Percentiles rank a stretch among this genome's conserved stretches.
These are phyloP conservation scores for Galbula dea DNA, from an alignment of 2,113 vertebrate species.

Conservation along the genomic window DNA sequence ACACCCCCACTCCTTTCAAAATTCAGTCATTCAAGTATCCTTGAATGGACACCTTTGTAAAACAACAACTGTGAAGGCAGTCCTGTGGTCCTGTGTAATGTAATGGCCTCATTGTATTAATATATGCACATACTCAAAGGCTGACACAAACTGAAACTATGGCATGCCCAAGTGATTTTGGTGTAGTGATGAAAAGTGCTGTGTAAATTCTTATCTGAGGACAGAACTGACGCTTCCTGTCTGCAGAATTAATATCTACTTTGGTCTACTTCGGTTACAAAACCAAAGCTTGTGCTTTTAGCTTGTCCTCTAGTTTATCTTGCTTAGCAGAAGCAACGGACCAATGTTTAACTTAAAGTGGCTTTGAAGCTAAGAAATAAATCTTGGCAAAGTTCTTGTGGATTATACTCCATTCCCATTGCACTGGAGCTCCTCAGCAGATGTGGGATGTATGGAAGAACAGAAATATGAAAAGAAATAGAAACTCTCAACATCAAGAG, in stretches of 20 bases:
- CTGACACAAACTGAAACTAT: not conserved
- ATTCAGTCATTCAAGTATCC: not conserved
- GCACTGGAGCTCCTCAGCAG: not conserved
- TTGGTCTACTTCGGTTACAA: not conserved
- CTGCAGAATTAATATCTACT: not conserved
- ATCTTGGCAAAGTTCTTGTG: not conserved
- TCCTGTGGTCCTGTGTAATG: not conserved
- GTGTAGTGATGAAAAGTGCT: not conserved
- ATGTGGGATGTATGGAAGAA: not conserved
- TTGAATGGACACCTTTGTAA: not conserved
- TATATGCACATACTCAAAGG: not conserved
- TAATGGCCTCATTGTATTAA: not conserved
- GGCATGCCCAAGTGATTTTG: not conserved
- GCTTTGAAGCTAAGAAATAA: not conserved
- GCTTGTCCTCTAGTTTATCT: not conserved
- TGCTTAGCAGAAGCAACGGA: not conserved
- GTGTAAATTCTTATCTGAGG: not conserved
- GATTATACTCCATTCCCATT: not conserved
- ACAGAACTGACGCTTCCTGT: not conserved
- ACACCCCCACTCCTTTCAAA: not conserved
- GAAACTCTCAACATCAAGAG: not conserved
- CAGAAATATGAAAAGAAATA: not conserved
- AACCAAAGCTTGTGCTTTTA: not conserved
- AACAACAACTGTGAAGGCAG: not conserved
- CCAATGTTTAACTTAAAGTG: not conserved